Conservation (phyloP, 2,113 vertebrate species). For the Apaloderma vittatum region DNA sequence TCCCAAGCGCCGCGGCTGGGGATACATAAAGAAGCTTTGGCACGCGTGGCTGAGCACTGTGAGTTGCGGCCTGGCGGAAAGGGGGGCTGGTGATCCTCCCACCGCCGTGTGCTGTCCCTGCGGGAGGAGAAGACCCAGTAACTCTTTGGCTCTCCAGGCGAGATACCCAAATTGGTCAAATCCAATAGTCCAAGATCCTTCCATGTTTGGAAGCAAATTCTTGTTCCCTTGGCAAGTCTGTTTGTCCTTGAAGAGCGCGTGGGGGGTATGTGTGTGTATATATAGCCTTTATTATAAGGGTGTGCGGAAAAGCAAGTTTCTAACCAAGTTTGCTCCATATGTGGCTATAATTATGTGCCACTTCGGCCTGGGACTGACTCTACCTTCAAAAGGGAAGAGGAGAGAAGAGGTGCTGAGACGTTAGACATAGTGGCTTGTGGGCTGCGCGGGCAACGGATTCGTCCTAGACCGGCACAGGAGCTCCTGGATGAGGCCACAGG, state of each 20-base stretch:
- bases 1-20: neutral
- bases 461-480: neutral
- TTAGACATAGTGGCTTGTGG: neutral
- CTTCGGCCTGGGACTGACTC: conserved; percentile 11
- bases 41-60: rapidly evolving
- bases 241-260: conserved; percentile 40
- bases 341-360: conserved; percentile 59
- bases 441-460: neutral
- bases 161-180: conserved; percentile 62
- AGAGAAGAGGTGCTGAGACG: conserved; percentile 21
- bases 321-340: conserved; percentile 58
- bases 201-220: conserved; percentile 66
- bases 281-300: conserved; percentile 53
- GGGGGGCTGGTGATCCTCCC: neutral
- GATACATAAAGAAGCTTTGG: neutral
- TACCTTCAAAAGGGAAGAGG: conserved; percentile 49
- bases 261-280: conserved; percentile 62
- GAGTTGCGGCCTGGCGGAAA: neutral
- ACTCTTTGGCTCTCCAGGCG: conserved; percentile 35
- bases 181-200: conserved; percentile 64
- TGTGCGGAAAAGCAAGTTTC: conserved; percentile 55
- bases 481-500: neutral
- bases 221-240: conserved; percentile 61
- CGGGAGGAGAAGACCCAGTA: conserved; percentile 42
- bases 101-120: neutral